phyloP scores from a whole-genome alignment of 2,888 invertebrate species.

The Lasioglossum calceatum region DNA sequence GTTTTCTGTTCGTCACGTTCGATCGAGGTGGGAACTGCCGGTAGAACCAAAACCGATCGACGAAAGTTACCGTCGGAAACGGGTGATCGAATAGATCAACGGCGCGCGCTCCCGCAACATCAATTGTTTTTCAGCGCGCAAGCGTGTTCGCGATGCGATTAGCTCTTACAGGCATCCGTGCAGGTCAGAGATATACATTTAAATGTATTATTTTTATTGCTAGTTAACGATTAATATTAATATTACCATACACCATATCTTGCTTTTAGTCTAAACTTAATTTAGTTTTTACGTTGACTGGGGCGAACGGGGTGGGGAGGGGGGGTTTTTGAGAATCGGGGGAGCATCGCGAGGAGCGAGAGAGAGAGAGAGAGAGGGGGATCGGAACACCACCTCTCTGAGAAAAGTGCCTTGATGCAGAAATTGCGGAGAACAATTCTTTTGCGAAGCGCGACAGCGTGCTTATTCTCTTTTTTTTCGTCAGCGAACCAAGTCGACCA shows the following conservation, averaged over 20 bases:
- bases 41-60: conserved; percentile 22
- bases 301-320: not conserved
- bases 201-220: conserved; percentile 74
- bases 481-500: conserved; percentile 28
- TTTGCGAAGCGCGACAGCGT: conserved; percentile 19
- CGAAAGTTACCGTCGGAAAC: conserved; percentile 36
- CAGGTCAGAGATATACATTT: conserved; percentile 64
- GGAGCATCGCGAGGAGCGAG: not conserved
- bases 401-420: conserved; percentile 29
- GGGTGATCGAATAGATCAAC: conserved; percentile 11
- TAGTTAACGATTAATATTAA: conserved; percentile 76
- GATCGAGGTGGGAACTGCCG: not conserved
- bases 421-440: conserved; percentile 23
- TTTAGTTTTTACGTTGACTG: conserved; percentile 65
- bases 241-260: conserved; percentile 74
- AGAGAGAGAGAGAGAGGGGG: not conserved
- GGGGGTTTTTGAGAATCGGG: not conserved
- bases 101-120: conserved; percentile 26
- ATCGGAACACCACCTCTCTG: not conserved
- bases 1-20: conserved; percentile 27
- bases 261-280: conserved; percentile 78
- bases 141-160: conserved; percentile 35
- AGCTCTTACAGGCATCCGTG: conserved; percentile 60
- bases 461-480: conserved; percentile 8
- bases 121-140: conserved; percentile 7